These are phyloP conservation scores for Melipona bicolor DNA, from an alignment of 2,888 invertebrate genomes.

Conservation along the genomic window DNA sequence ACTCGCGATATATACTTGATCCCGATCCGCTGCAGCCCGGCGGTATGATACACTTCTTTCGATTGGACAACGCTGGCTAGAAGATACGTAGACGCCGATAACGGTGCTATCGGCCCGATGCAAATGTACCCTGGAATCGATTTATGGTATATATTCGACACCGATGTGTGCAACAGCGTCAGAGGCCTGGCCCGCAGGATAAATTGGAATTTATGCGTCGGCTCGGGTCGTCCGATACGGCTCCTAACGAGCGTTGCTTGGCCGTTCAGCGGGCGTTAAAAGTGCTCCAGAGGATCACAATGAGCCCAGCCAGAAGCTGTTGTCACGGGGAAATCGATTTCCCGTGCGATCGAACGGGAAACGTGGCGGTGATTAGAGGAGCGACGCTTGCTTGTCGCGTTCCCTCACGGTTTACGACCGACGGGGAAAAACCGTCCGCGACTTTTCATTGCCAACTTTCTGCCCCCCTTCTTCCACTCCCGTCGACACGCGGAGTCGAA, in stretches of 20 bases:
- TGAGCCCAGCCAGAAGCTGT: constrained; percentile 24
- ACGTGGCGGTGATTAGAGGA: constrained; percentile 14
- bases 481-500: too few relatives aligned
- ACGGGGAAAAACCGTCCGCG: not conserved
- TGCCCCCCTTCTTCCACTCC: too few relatives aligned
- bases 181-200: constrained; percentile 24
- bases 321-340: constrained; percentile 43
- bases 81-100: constrained; percentile 33
- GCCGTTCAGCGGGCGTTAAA: constrained; percentile 24
- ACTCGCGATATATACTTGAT: not conserved
- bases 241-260: constrained; percentile 47
- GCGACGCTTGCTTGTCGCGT: not conserved
- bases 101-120: constrained; percentile 35
- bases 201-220: constrained; percentile 56
- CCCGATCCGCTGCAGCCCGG: constrained; percentile 6
- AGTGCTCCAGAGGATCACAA: constrained; percentile 32
- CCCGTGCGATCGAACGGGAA: constrained; percentile 5
- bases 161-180: constrained; percentile 33
- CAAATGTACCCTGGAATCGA: constrained; percentile 52
- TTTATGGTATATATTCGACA: constrained; percentile 52
- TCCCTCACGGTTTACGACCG: constrained; percentile 18
- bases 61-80: constrained; percentile 12
- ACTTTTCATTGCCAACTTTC: constrained; percentile 11
- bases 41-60: constrained; percentile 36
- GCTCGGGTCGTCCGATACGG: constrained; percentile 44